Evolutionary conservation across 2,888 invertebrate species (phyloP), one percentile per base, ranked within the genome.

Genomic region (Hirtodrosophila trivittata): DNA sequence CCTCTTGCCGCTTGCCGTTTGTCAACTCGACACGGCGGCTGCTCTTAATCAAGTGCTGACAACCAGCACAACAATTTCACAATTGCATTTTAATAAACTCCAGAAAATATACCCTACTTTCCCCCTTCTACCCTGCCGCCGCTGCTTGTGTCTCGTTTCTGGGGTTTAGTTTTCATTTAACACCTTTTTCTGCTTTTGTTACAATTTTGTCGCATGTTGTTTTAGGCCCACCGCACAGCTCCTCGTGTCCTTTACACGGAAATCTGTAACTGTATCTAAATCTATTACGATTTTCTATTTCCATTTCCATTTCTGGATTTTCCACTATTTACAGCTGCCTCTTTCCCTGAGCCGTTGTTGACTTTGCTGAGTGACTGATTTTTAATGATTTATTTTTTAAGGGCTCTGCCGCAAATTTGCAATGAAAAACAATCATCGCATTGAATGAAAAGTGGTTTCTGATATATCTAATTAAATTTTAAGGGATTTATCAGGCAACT

Each of bases 11-110:
- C 18, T 42, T 16, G 25, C 12, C 50, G 45, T 32, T 32, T 63
- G 63, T 47, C 63, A 38, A 42, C 41, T 39, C 32, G 54, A 18
- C 56, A 16, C 51, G 30, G 49, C 81, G 77, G 77, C 71, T 78
- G 80, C 86, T 78, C 76, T 81, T 77, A 83, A 83, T 86, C 85
- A 86, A 83, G 81, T 86, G 87, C 66, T 84, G 87, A 83, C 87
- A 83, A 83, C 63, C 71, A 65, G 45, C 57, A 62, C 74, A 78
- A 76, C 86, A 78, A 63, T 76, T 67, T 66, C 45, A 70, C 56
- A 83, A 83, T 83, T 81, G 87, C 74, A 86, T 86, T 83, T 86
- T 85, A 83, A 83, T 83, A 68, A 77, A 86, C 76, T 82, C 42
- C 18, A 38, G 12, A 6, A 46, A 12, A 28, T 16, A 12, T 14